These are phyloP conservation scores for Leptura quadrifasciata DNA, from an alignment of 2,888 invertebrate genomes.

Conservation along the genomic window DNA sequence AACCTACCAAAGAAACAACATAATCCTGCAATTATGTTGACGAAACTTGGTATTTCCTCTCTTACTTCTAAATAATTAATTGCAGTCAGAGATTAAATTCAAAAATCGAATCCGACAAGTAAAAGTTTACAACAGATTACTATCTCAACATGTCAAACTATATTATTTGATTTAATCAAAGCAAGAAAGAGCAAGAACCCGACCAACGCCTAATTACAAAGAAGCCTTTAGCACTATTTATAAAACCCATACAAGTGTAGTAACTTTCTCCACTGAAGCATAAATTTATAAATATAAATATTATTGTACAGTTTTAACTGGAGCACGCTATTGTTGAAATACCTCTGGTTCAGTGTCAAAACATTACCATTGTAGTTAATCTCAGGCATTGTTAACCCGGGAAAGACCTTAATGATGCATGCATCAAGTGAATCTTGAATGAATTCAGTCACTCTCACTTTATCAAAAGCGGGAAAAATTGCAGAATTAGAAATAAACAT, in stretches of 20 bases:
- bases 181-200: conserved; percentile 5
- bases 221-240: conserved; percentile 20
- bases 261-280: conserved; percentile 38
- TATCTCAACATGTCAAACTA: background rate
- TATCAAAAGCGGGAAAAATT: conserved; percentile 32
- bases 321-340: conserved; percentile 27
- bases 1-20: too few relatives aligned
- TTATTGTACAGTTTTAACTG: conserved; percentile 30
- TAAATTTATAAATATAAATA: conserved; percentile 21
- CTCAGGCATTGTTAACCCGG: conserved; percentile 26
- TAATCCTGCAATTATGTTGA: too few relatives aligned
- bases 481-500: conserved; percentile 1
- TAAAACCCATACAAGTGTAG: conserved; percentile 11
- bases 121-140: background rate
- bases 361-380: conserved; percentile 28
- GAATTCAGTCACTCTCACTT: conserved; percentile 31
- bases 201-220: conserved; percentile 31
- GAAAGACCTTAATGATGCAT: conserved; percentile 26
- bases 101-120: background rate
- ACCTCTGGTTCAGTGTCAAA: conserved; percentile 15
- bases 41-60: background rate
- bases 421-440: conserved; percentile 28
- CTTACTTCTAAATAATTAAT: background rate
- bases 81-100: background rate
- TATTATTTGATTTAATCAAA: background rate